Evolutionary conservation across 2,888 invertebrate genomes (phyloP).

Genomic region (Sympetrum striolatum): DNA sequence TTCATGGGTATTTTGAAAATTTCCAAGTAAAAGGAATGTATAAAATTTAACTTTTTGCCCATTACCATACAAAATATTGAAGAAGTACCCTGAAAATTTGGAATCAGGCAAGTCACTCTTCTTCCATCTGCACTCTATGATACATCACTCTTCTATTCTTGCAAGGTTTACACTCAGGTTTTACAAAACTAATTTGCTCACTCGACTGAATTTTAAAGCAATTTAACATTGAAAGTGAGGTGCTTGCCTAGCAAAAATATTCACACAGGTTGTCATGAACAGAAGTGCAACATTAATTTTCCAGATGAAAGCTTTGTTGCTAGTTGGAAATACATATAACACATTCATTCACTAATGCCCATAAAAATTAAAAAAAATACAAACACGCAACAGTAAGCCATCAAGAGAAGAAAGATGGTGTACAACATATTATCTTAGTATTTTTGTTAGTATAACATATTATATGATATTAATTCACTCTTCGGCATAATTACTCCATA

Average conservation of each 20-base stretch:
- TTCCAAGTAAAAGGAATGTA: conserved; percentile 40
- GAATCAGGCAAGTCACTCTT: conserved; percentile 30
- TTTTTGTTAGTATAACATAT: conserved; percentile 4
- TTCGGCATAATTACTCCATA: neutral
- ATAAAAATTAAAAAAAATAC: conserved; percentile 21
- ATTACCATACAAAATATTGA: conserved; percentile 43
- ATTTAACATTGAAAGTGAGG: conserved; percentile 4
- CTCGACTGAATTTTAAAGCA: neutral
- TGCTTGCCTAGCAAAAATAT: conserved; percentile 21
- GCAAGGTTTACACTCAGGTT: neutral
- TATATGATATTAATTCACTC: neutral
- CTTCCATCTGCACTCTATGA: conserved; percentile 5
- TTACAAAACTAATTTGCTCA: conserved; percentile 14
- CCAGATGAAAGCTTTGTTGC: neutral
- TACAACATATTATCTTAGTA: conserved; percentile 12
- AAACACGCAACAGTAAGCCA: conserved; percentile 36
- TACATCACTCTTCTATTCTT: neutral
- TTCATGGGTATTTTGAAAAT: neutral
- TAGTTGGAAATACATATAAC: conserved; percentile 15
- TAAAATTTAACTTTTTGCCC: conserved; percentile 42
- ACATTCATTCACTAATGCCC: conserved; percentile 37
- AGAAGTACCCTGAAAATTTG: conserved; percentile 30
- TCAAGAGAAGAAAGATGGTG: conserved; percentile 19
- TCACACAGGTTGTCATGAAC: conserved; percentile 20
- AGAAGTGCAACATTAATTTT: conserved; percentile 22